A percentile compares a stretch with the other conserved stretches of the same genome.
Evolutionary conservation across 2,888 invertebrate species (phyloP).

Genomic region (Serripes groenlandicus): DNA sequence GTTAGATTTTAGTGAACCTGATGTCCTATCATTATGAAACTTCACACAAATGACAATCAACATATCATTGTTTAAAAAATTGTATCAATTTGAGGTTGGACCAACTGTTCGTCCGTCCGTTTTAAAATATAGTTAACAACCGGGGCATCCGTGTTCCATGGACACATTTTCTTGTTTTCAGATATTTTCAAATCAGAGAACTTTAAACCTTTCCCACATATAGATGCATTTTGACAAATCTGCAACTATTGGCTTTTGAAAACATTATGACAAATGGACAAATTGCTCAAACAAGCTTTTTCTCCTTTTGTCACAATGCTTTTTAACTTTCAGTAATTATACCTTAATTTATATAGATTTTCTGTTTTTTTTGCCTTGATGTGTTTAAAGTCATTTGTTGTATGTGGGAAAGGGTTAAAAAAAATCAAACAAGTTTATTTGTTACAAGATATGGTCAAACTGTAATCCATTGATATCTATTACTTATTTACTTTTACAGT

Average conservation of each 20-base stretch:
- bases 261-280: neutral
- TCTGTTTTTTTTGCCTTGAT: neutral
- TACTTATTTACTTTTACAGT: constrained; percentile 84
- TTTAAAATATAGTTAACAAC: too few species aligned
- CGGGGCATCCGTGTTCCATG: too few species aligned
- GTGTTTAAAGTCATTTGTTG: too few species aligned
- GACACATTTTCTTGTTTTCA: too few species aligned
- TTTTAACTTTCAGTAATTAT: neutral
- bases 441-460: neutral
- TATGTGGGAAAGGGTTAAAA: too few species aligned
- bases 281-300: neutral
- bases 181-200: too few species aligned
- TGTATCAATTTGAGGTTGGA: too few species aligned
- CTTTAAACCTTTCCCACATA: neutral
- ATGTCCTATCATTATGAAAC: too few species aligned
- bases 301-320: neutral
- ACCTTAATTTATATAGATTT: neutral
- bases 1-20: too few species aligned
- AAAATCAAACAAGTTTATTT: neutral
- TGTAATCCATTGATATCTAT: neutral
- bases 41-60: too few species aligned
- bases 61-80: too few species aligned
- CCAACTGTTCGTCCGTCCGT: too few species aligned
- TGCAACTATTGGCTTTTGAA: neutral
- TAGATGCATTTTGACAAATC: neutral